phyloP scores from a whole-genome alignment of 2,888 invertebrate species.

The Lutraria lutraria region DNA sequence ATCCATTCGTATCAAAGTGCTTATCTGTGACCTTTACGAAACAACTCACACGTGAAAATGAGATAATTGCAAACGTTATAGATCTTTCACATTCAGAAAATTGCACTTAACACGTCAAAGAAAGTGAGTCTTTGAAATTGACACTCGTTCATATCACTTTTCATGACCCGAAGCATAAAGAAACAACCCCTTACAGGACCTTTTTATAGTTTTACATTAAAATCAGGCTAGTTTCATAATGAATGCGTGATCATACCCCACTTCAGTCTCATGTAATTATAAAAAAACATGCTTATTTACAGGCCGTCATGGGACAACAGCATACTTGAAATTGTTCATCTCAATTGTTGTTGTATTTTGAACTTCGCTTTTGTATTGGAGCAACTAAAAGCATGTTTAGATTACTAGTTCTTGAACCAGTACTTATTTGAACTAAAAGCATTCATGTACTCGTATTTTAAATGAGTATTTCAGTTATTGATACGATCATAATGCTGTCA shows the following conservation, averaged over 20 bases:
- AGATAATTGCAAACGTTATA: background rate
- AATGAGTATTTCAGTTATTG: no score
- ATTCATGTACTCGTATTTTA: no score
- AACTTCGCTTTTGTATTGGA: background rate
- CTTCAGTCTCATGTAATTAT: slow-evolving; percentile 55
- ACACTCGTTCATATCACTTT: slow-evolving; percentile 29
- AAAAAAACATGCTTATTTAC: slow-evolving; percentile 70
- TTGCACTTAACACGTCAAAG: background rate
- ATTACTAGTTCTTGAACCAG: no score
- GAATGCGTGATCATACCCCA: slow-evolving; percentile 57
- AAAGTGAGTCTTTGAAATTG: slow-evolving; percentile 29
- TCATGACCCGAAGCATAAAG: slow-evolving; percentile 44
- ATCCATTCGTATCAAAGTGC: no score
- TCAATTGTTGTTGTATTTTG: background rate
- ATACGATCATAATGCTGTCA: no score
- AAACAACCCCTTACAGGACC: slow-evolving; percentile 40
- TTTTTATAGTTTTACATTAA: slow-evolving; percentile 24
- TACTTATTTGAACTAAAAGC: no score
- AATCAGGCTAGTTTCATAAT: slow-evolving; percentile 52
- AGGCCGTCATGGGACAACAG: slow-evolving; percentile 52
- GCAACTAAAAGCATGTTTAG: background rate
- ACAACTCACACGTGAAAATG: slow-evolving; percentile 42
- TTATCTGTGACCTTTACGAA: no score
- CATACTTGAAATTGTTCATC: slow-evolving; percentile 16
- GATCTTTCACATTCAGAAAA: background rate